Evolutionary conservation across 2,797 vertebrate genomes (phyloP).

Genomic region (Acanthurus lineatus): DNA sequence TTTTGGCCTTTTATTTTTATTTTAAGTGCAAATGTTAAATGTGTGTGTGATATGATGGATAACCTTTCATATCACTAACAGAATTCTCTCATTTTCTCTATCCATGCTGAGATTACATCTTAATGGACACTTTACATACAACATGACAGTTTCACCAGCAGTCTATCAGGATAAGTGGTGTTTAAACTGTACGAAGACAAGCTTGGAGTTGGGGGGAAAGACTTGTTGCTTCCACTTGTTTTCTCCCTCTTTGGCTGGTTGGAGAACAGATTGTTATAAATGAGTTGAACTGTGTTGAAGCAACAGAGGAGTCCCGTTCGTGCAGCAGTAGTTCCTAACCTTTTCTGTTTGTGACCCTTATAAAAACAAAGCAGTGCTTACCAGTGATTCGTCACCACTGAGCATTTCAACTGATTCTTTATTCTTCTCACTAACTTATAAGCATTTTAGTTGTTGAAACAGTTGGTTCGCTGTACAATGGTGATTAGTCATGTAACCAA

Average conservation of each 20-base stretch:
- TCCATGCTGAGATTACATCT: slow-evolving; percentile 25
- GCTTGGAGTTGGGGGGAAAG: not conserved
- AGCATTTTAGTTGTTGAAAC: not conserved
- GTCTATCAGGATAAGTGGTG: not conserved
- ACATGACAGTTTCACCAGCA: not conserved
- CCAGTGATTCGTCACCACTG: no score
- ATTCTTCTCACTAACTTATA: not conserved
- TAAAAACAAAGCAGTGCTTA: no score
- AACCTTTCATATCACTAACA: not conserved
- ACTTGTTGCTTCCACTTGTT: slow-evolving; percentile 34
- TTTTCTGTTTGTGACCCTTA: not conserved
- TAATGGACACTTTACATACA: slow-evolving; percentile 4
- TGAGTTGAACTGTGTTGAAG: no score
- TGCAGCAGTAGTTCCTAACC: not conserved
- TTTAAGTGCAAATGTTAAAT: not conserved
- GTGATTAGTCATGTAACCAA: not conserved
- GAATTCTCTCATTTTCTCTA: not conserved
- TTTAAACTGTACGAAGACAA: slow-evolving; percentile 2
- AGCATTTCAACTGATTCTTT: not conserved
- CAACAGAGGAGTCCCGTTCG: not conserved
- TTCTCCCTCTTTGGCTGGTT: not conserved
- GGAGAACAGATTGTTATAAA: not conserved
- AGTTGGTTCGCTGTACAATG: not conserved
- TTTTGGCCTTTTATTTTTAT: not conserved
- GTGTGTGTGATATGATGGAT: not conserved